Base-by-base conservation (phyloP, 1,140 invertebrate genomes). In the Luehdorfia chinensis region DNA sequence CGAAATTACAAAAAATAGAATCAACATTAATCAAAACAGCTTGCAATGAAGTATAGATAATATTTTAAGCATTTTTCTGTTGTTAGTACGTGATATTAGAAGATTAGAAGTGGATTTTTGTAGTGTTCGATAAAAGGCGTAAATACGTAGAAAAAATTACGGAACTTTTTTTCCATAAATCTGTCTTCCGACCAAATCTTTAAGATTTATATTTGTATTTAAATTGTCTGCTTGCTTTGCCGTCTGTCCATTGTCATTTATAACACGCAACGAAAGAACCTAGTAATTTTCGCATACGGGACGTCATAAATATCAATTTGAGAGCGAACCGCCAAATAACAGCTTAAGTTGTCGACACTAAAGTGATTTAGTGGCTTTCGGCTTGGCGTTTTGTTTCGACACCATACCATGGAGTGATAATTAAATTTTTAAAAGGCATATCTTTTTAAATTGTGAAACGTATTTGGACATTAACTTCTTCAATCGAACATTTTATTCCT, bases 261-360 rank as follows among this genome's bases (percentile, higher is more conserved):
- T 25, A 25, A 23, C 4, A 8, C 14, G 8, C 16, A 59, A 25
- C 32, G 37, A 44, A 54, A 52, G 50, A 50, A 43, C 46, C 59
- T 49, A 58, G 55, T 66, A 70, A 75, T 72, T 70, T 68, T 66
- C 61, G 51, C 48, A 47, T 54, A 54, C 31, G 47, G 33, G 30
- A 32, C 33, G n/a, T 43, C 57, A 60, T 73, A 75, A 70, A 73
- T 72, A 75, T 73, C 64, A 73, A 73, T 73, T 65, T 66, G 59
- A 44, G 50, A 44, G 25, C 50, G 43, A 55, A 55, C 64, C 55
- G 31, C 51, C 27, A 66, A 67, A 75, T 75, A 63, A 67, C 59
- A 65, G 56, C 60, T 62, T 62, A 46, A 37, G 46, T 43, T 32
- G 46, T 47, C 36, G 48, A 31, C 48, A 50, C 44, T 52, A 50